Percentiles rank a stretch among this genome's conserved stretches.
phyloP scores from a whole-genome alignment of 2,797 vertebrate genomes.

The Sparus aurata region DNA sequence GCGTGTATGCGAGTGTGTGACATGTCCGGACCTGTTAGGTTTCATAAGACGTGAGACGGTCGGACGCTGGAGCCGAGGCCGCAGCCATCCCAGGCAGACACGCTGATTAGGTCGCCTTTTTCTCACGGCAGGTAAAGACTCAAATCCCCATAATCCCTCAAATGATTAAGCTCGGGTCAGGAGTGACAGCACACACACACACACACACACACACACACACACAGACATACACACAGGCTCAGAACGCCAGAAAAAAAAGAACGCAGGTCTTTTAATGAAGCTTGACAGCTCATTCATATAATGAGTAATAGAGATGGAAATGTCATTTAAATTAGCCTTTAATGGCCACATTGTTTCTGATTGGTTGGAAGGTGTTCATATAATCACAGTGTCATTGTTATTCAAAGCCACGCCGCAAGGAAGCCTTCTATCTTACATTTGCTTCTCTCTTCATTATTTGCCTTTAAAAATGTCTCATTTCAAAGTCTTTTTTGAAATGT shows the following conservation, averaged over 20 bases:
- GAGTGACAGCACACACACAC: constrained; percentile 53
- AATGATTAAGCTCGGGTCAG: constrained; percentile 61
- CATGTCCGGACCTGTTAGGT: constrained; percentile 42
- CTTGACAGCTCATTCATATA: background rate
- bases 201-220: no score
- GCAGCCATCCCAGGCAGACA: constrained; percentile 31
- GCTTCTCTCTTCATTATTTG: background rate
- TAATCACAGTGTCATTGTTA: constrained; percentile 7
- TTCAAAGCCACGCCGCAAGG: background rate
- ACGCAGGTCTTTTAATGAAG: constrained; percentile 5
- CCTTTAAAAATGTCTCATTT: background rate
- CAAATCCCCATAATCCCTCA: constrained; percentile 75
- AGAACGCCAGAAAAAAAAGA: background rate
- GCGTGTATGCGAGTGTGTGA: constrained; percentile 1
- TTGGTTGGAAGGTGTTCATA: background rate
- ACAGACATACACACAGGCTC: background rate
- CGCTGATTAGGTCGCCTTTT: constrained; percentile 72
- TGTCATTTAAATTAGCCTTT: background rate
- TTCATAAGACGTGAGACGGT: constrained; percentile 18
- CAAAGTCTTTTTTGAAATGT: background rate
- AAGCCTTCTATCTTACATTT: background rate
- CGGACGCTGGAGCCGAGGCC: constrained; percentile 16
- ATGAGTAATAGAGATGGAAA: constrained; percentile 10
- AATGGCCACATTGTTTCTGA: background rate
- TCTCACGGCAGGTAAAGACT: constrained; percentile 69